These are phyloP conservation scores for Ardeotis arabs DNA, from an alignment of 2,113 vertebrate species.

Conservation along the genomic window DNA sequence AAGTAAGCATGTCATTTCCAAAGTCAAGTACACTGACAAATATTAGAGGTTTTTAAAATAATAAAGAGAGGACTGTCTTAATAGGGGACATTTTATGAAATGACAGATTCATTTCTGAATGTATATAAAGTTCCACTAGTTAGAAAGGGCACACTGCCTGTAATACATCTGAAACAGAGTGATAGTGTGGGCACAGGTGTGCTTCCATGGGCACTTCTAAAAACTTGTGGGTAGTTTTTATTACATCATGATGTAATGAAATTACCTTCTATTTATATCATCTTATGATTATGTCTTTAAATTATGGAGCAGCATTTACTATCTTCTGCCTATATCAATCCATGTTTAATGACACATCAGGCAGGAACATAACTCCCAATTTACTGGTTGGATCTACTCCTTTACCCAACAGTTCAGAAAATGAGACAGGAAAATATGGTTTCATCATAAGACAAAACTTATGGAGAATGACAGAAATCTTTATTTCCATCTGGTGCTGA, in stretches of 20 bases:
- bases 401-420: background rate
- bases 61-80: background rate
- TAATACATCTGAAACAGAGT: background rate
- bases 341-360: background rate
- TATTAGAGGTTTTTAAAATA: background rate
- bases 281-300: background rate
- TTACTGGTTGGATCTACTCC: background rate
- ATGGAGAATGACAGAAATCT: background rate
- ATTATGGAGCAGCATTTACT: background rate
- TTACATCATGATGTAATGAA: fast-evolving
- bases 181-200: background rate
- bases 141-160: background rate
- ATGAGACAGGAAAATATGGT: background rate
- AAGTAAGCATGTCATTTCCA: background rate
- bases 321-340: background rate
- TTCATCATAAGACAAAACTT: background rate
- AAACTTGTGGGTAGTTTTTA: background rate
- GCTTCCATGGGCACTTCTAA: background rate
- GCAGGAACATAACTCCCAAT: background rate
- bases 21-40: background rate
- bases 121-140: background rate
- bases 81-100: background rate
- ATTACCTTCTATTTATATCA: background rate
- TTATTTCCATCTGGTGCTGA: background rate
- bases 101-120: background rate